Percentiles rank a stretch among this genome's conserved stretches.
Conservation (phyloP, 2,888 invertebrate species). For the Athalia circularis region DNA sequence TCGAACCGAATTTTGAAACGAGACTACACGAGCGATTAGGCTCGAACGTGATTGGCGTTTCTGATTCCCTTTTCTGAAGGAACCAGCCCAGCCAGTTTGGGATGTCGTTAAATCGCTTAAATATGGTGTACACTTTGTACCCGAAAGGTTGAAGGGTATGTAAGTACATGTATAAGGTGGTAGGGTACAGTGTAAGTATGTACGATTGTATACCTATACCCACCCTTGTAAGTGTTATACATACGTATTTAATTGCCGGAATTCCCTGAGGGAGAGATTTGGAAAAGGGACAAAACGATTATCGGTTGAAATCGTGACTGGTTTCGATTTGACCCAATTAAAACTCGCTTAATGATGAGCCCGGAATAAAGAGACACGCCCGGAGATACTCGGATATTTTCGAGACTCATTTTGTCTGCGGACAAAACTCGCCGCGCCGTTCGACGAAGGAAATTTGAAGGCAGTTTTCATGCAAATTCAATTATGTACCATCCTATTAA, state of each 20-base stretch:
- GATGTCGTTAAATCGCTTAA: constrained; percentile 25
- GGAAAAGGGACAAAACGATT: constrained; percentile 10
- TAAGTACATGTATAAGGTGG: not conserved
- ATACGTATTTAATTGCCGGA: not conserved
- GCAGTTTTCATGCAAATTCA: constrained; percentile 17
- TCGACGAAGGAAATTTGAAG: not conserved
- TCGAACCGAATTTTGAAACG: constrained; percentile 15
- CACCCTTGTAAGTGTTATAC: too few relatives aligned
- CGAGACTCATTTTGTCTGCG: not conserved
- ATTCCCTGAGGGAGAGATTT: not conserved
- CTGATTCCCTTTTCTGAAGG: not conserved
- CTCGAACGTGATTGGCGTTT: constrained; percentile 22
- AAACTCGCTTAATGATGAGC: constrained; percentile 10
- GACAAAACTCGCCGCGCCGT: not conserved
- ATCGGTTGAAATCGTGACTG: constrained; percentile 36
- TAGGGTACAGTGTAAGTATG: too few relatives aligned
- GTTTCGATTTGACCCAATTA: constrained; percentile 34
- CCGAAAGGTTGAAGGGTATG: constrained; percentile 10
- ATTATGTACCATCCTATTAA: not conserved
- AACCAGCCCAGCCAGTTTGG: not conserved
- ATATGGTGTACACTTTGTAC: constrained; percentile 25
- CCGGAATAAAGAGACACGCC: not conserved
- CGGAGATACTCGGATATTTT: not conserved
- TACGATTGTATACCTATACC: not conserved
- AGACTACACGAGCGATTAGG: constrained; percentile 11